A percentile compares a stretch with the other conserved stretches of the same genome.
Evolutionary conservation across 2,797 vertebrate genomes (phyloP).

Genomic region (Loris lydekkerianus): DNA sequence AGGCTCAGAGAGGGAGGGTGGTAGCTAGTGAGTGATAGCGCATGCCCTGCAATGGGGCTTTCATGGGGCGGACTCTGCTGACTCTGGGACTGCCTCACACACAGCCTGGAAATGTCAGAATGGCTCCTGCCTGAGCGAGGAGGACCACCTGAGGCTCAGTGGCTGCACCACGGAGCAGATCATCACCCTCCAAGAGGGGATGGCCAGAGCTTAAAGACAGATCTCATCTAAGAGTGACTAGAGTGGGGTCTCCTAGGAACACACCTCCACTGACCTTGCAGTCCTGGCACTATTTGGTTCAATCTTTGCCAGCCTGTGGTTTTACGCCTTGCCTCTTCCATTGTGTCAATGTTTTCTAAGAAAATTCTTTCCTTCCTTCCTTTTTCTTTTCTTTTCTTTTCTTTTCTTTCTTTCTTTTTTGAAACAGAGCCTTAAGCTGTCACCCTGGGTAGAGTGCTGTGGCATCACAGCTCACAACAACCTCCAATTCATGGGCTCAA

Average conservation of each 20-base stretch:
- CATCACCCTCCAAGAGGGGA: neutral
- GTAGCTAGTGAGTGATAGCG: neutral
- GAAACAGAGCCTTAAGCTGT: too few species aligned
- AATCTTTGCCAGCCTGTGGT: too few species aligned
- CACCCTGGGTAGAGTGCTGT: too few species aligned
- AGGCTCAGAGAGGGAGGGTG: neutral
- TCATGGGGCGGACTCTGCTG: neutral
- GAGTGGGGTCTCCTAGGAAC: fast-evolving
- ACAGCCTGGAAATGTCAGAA: neutral
- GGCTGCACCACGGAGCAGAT: fast-evolving
- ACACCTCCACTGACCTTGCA: neutral
- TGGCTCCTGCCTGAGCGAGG: neutral
- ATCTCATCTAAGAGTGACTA: neutral
- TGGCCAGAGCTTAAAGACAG: neutral
- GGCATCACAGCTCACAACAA: too few species aligned
- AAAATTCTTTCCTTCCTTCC: neutral
- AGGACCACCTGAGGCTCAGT: neutral
- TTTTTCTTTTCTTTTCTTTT: too few species aligned
- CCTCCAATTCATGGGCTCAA: too few species aligned
- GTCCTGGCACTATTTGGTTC: too few species aligned
- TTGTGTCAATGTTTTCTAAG: neutral
- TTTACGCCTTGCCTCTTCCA: neutral
- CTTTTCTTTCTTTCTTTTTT: too few species aligned
- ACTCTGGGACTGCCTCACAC: neutral
- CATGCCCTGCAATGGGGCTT: fast-evolving